These are phyloP conservation scores for Hemitrygon akajei DNA, from an alignment of 2,797 vertebrate species.

Conservation along the genomic window DNA sequence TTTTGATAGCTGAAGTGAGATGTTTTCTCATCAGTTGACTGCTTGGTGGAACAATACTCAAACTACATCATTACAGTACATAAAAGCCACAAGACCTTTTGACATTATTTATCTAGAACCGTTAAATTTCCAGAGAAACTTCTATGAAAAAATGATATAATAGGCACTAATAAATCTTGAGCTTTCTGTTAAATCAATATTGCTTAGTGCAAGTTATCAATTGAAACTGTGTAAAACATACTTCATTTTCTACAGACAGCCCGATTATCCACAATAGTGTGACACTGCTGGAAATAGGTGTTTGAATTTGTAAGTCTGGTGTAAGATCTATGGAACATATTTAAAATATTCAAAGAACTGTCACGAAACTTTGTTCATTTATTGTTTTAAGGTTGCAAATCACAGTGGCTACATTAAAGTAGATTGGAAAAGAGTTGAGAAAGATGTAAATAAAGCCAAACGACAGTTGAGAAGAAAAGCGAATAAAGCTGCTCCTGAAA, in stretches of 20 bases:
- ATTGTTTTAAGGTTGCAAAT: constrained; percentile 76
- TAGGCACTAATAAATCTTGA: neutral
- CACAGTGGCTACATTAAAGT: constrained; percentile 91
- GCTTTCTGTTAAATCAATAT: neutral
- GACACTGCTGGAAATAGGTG: neutral
- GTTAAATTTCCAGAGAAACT: neutral
- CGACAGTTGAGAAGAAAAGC: constrained; percentile 85
- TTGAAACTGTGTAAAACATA: neutral
- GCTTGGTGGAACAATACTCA: neutral
- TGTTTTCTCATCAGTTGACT: neutral
- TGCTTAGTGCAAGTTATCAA: neutral
- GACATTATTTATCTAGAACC: neutral
- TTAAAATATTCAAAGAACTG: neutral
- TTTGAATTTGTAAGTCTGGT: neutral
- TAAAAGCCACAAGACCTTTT: neutral
- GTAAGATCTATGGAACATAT: neutral
- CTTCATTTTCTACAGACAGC: neutral
- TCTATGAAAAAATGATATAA: neutral
- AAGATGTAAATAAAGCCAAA: constrained; percentile 95
- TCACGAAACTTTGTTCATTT: neutral
- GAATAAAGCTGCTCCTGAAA: constrained; percentile 79
- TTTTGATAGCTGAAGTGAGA: neutral
- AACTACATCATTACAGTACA: neutral
- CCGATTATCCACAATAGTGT: neutral
- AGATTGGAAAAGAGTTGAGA: constrained; percentile 95